phyloP scores from a whole-genome alignment of 2,888 invertebrate genomes.

The Periphyllus acericola region DNA sequence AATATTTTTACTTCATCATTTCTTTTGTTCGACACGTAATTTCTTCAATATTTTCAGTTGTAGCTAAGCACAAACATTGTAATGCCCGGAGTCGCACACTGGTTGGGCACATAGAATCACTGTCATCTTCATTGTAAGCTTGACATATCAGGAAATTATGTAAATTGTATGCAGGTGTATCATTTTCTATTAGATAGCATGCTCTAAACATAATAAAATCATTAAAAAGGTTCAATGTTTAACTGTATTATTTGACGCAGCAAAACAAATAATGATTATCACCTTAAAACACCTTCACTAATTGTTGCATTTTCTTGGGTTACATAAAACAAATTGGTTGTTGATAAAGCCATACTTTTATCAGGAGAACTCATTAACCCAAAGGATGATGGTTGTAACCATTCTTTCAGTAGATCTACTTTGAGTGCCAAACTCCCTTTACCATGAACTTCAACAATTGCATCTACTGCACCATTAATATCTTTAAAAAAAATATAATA shows the following conservation, averaged over 20 bases:
- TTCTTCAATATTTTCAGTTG: constrained; percentile 65
- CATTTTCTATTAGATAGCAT: constrained; percentile 67
- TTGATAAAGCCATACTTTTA: constrained; percentile 22
- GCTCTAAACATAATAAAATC: constrained; percentile 65
- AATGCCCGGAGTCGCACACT: constrained; percentile 67
- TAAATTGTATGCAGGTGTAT: constrained; percentile 65
- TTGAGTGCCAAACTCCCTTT: constrained; percentile 67
- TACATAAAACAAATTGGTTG: constrained; percentile 20
- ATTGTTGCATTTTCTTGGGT: constrained; percentile 47
- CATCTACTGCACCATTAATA: constrained; percentile 69
- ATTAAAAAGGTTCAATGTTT: neutral
- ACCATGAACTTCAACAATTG: constrained; percentile 68
- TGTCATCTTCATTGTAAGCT: constrained; percentile 65
- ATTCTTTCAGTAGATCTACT: constrained; percentile 67
- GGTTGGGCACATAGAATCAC: constrained; percentile 65
- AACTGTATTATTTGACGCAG: neutral
- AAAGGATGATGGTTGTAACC: constrained; percentile 66
- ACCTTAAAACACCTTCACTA: constrained; percentile 59
- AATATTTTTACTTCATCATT: constrained; percentile 65
- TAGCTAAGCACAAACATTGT: constrained; percentile 66
- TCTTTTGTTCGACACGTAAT: constrained; percentile 66
- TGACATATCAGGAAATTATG: constrained; percentile 66
- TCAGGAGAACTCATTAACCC: constrained; percentile 36
- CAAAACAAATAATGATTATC: neutral
- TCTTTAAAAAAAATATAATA: constrained; percentile 65